These are phyloP conservation scores for Pterocles burchelli DNA, from an alignment of 2,113 vertebrate species.

Conservation along the genomic window DNA sequence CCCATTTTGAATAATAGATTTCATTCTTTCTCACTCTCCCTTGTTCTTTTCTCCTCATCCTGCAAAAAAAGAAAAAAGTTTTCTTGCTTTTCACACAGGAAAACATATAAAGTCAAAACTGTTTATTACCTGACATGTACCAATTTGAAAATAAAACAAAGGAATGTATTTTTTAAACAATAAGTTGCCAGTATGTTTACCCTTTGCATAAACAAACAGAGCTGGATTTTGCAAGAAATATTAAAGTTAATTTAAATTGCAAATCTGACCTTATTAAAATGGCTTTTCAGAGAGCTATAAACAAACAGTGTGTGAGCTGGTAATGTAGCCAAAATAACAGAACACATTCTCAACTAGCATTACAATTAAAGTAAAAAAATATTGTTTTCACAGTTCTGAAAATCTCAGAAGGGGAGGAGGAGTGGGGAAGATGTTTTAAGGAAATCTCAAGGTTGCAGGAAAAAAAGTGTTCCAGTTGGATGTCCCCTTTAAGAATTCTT, in stretches of 20 bases:
- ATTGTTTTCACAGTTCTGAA: conserved; percentile 52
- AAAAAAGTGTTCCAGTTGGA: not conserved
- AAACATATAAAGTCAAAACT: conserved; percentile 40
- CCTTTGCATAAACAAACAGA: conserved; percentile 70
- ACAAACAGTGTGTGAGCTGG: conserved; percentile 72
- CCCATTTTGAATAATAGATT: conserved; percentile 38
- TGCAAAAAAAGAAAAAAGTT: not conserved
- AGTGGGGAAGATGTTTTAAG: not conserved
- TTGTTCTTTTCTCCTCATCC: not conserved
- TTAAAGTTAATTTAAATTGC: conserved; percentile 85
- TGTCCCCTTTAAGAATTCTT: conserved; percentile 32
- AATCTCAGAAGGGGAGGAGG: conserved; percentile 35
- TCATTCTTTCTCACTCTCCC: conserved; percentile 15
- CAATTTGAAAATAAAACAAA: conserved; percentile 74
- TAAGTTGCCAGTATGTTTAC: conserved; percentile 70
- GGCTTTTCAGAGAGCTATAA: conserved; percentile 78
- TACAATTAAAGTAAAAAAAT: conserved; percentile 73
- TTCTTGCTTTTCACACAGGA: conserved; percentile 16
- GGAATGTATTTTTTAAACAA: conserved; percentile 63
- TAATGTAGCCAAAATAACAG: conserved; percentile 71
- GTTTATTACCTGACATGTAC: conserved; percentile 68
- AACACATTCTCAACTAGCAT: conserved; percentile 63
- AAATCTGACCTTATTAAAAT: conserved; percentile 87
- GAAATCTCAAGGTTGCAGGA: not conserved
- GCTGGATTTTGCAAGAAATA: conserved; percentile 76